Conservation (phyloP, 2,113 vertebrate genomes). For the Ornithorhynchus anatinus region DNA sequence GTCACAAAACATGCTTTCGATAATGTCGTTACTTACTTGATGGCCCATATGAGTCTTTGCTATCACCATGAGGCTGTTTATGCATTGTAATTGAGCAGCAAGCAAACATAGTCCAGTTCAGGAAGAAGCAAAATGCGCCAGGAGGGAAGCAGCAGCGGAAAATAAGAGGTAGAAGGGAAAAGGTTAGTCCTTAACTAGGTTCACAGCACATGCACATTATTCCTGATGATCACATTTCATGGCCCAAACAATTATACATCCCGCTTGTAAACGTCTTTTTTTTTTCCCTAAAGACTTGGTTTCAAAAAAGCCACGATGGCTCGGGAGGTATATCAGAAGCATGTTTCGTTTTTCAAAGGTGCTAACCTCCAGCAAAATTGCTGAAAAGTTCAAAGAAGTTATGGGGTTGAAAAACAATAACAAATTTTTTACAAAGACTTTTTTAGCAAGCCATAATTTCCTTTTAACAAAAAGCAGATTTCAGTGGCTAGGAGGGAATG, state of each 20-base stretch:
- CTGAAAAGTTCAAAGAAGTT: not conserved
- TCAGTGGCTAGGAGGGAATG: too few species aligned
- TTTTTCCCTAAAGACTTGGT: too few species aligned
- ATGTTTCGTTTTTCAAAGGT: not conserved
- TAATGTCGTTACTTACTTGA: constrained; percentile 80
- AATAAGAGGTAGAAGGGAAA: constrained; percentile 75
- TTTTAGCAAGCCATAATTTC: not conserved
- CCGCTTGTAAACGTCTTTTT: not conserved
- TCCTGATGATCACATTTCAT: constrained; percentile 3
- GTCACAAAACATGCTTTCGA: constrained; percentile 26
- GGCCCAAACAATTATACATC: not conserved
- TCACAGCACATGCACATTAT: constrained; percentile 62
- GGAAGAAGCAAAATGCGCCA: constrained; percentile 69
- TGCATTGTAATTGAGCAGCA: constrained; percentile 69
- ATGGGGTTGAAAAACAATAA: not conserved
- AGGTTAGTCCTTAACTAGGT: constrained; percentile 72
- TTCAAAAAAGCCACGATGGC: not conserved
- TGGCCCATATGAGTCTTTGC: constrained; percentile 77
- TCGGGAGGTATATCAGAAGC: not conserved
- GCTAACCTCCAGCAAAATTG: not conserved
- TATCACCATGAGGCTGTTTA: constrained; percentile 81
- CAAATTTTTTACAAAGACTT: not conserved
- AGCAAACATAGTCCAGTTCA: constrained; percentile 72
- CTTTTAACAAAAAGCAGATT: not conserved
- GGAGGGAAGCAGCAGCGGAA: constrained; percentile 58